Evolutionary conservation across 2,113 vertebrate genomes (phyloP), one percentile per base, ranked within the genome.

Genomic region (Ceyx margarethae): DNA sequence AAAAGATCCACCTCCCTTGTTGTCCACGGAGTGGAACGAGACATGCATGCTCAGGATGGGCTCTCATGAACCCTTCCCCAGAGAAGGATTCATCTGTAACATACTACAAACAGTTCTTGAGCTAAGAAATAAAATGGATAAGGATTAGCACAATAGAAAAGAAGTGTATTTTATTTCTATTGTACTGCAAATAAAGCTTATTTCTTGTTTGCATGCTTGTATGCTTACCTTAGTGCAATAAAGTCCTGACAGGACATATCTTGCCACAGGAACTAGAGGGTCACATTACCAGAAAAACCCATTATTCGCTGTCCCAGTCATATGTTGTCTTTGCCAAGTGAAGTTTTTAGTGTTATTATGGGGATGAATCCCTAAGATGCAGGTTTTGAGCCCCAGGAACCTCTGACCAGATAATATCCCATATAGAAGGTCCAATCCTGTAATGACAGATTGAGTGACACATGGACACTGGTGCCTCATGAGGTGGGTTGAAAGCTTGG

Each of bases 81-180:
- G 90, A 83, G 75, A 66, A 78, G 9, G 50, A 57, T 73, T 85
- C 42, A 35, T 72, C 33, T 81, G 29, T 78, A 80, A 40, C 65
- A 65, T 5, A 26, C 22, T 80, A 48, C 33, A 90, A 86, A 48
- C 7, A 73, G 33, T 83, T 37, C 84, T 91, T 79, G 53, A 81
- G 74, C 48, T 91, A 72, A 90, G 68, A 85, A 89, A 61, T 66
- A 83, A 94, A 88, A 87, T 50, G 31, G 81, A 90, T 94, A 76
- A 90, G 31, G 72, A 95, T 89, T 88, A 87, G 19, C 64, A 65
- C 6, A 22, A 71, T 51, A 42, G 92, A 92, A 91, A 91, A 29
- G 3, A 78, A 50, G 6, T 61, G 51, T 46, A n/a, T 35, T 43
- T 54, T 82, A 78, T 42, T 7, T 33, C 57, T 58, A 9, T 50